These are phyloP conservation scores for Scaptomyza hsui DNA, from an alignment of 1,140 invertebrate species.

Conservation along the genomic window DNA sequence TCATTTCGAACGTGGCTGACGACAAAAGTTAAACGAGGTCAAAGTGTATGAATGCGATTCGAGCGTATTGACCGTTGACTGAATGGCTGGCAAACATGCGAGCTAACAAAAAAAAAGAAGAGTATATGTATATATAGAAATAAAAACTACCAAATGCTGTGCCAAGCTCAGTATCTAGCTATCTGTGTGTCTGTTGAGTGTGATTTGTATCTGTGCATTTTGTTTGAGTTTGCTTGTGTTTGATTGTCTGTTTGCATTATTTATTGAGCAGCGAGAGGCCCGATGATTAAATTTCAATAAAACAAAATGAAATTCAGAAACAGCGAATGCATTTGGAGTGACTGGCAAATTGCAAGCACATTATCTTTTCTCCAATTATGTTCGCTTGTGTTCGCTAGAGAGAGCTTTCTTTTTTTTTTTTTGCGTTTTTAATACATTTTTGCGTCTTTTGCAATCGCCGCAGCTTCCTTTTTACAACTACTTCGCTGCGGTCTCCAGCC, in stretches of 20 bases:
- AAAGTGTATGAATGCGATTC: constrained; percentile 59
- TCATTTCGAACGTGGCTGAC: constrained; percentile 58
- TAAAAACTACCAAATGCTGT: constrained; percentile 16
- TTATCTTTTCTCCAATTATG: constrained; percentile 21
- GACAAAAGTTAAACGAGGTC: constrained; percentile 65
- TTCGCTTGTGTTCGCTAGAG: constrained; percentile 4
- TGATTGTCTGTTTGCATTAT: constrained; percentile 46
- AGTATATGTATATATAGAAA: constrained; percentile 6
- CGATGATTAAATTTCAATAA: constrained; percentile 49
- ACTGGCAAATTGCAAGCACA: constrained; percentile 34
- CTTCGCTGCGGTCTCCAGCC: constrained; percentile 29
- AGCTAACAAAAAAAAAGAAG: constrained; percentile 32
- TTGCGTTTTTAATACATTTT: constrained; percentile 30
- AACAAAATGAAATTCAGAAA: constrained; percentile 21
- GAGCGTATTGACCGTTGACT: constrained; percentile 65
- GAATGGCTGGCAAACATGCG: constrained; percentile 57
- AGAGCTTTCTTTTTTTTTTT: background rate
- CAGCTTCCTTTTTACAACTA: constrained; percentile 67
- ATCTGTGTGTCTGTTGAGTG: constrained; percentile 20
- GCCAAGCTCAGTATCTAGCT: constrained; percentile 20
- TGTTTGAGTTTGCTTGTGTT: constrained; percentile 39
- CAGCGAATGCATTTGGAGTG: constrained; percentile 24
- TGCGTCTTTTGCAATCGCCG: constrained; percentile 63
- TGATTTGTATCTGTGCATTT: constrained; percentile 30
- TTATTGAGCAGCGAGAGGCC: constrained; percentile 30